A percentile compares a stretch with the other conserved stretches of the same genome.
Evolutionary conservation across 2,113 vertebrate species (phyloP).

Genomic region (Poeciliopsis retropinna): DNA sequence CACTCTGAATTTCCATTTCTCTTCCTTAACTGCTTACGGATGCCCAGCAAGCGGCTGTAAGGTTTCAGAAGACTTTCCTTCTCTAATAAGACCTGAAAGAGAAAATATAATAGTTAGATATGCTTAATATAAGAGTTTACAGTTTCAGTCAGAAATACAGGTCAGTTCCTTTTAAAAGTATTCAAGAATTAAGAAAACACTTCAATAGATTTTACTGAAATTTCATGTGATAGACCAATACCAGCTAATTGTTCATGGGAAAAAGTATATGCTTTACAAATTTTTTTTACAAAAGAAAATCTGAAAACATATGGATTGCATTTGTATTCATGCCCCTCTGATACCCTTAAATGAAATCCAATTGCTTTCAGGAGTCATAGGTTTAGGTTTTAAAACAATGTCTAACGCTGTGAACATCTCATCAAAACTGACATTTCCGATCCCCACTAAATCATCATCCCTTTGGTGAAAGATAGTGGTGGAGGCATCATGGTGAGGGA

Average conservation of each 20-base stretch:
- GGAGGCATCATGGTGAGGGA: too few relatives aligned
- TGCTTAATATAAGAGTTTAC: background rate
- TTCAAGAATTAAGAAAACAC: background rate
- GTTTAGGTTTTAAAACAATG: too few relatives aligned
- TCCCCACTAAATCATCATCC: too few relatives aligned
- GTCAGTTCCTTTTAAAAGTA: too few relatives aligned
- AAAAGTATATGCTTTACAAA: background rate
- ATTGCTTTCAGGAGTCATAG: too few relatives aligned
- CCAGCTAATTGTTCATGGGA: background rate
- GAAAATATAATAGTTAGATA: background rate
- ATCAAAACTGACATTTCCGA: too few relatives aligned
- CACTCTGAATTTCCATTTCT: constrained; percentile 75
- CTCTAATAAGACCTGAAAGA: constrained; percentile 73
- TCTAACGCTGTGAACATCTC: too few relatives aligned
- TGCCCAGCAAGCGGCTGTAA: constrained; percentile 60
- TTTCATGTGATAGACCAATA: background rate
- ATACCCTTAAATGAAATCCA: too few relatives aligned
- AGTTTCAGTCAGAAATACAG: background rate
- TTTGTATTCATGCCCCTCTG: too few relatives aligned
- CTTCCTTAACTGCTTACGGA: constrained; percentile 77
- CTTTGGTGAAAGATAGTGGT: too few relatives aligned
- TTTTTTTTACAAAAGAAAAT: background rate
- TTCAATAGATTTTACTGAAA: background rate
- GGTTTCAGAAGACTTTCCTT: constrained; percentile 70
- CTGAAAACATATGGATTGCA: too few relatives aligned